phyloP scores from a whole-genome alignment of 2,797 vertebrate species.

The Rhabdophis nuchalis region DNA sequence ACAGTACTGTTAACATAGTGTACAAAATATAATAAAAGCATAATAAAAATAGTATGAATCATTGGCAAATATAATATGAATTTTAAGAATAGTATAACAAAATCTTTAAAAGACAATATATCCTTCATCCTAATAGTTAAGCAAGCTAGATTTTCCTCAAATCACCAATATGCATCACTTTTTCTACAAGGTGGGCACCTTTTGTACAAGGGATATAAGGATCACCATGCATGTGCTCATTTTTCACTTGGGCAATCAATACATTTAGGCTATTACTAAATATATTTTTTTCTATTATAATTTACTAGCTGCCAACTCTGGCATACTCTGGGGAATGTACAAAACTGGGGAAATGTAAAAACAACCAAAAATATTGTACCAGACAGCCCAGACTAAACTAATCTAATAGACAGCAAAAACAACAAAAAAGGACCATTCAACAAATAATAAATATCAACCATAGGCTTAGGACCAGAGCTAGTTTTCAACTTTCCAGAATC shows the following conservation, averaged over 20 bases:
- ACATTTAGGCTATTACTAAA: background rate
- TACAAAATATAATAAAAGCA: background rate
- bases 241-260: background rate
- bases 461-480: background rate
- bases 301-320: background rate
- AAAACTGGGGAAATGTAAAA: background rate
- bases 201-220: background rate
- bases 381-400: background rate
- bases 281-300: background rate
- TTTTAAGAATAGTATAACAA: background rate
- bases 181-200: background rate
- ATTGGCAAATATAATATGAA: background rate
- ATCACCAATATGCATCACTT: background rate
- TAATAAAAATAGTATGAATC: background rate
- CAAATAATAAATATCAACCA: background rate
- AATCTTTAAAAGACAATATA: background rate
- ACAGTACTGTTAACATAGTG: background rate
- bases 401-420: background rate
- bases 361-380: background rate
- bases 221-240: background rate
- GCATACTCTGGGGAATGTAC: background rate
- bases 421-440: background rate
- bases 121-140: background rate
- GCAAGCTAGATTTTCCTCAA: background rate
- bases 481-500: background rate